A percentile compares a stretch with the other conserved stretches of the same genome.
These are phyloP conservation scores for Numida meleagris DNA, from an alignment of 2,113 vertebrate species.

Conservation along the genomic window DNA sequence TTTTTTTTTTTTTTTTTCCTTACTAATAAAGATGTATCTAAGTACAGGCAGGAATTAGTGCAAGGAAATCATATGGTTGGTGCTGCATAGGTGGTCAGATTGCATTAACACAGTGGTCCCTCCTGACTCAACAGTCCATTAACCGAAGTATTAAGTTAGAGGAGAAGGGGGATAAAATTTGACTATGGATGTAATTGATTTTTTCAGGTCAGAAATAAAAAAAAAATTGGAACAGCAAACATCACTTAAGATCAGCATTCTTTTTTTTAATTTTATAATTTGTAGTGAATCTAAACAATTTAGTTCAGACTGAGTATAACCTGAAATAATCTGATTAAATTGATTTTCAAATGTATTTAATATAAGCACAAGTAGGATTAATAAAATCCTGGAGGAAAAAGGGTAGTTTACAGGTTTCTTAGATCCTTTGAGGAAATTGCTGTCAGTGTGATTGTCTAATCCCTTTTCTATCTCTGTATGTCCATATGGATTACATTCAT, in stretches of 20 bases:
- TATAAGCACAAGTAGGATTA: slow-evolving; percentile 1
- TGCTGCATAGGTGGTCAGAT: neutral
- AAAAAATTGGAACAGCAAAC: slow-evolving; percentile 51
- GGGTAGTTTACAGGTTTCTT: neutral
- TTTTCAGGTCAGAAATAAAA: slow-evolving; percentile 57
- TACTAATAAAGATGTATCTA: neutral
- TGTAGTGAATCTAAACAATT: slow-evolving; percentile 33
- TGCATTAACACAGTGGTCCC: slow-evolving; percentile 27
- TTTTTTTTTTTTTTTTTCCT: too few species aligned
- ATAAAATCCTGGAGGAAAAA: neutral
- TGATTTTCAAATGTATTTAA: slow-evolving; percentile 29
- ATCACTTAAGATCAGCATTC: slow-evolving; percentile 43
- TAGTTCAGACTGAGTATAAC: neutral
- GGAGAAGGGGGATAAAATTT: slow-evolving; percentile 45
- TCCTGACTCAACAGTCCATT: slow-evolving; percentile 58
- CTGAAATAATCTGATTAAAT: slow-evolving; percentile 21
- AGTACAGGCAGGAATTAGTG: neutral
- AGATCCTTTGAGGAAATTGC: neutral
- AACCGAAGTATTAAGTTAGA: slow-evolving; percentile 56
- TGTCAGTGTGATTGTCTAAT: neutral
- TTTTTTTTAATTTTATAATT: slow-evolving; percentile 45
- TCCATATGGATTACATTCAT: neutral
- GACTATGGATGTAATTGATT: slow-evolving; percentile 54
- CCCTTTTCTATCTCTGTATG: neutral
- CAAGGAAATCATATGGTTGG: neutral